These are phyloP conservation scores for Propsilocerus akamusi DNA, from an alignment of 1,140 invertebrate genomes.

Conservation along the genomic window DNA sequence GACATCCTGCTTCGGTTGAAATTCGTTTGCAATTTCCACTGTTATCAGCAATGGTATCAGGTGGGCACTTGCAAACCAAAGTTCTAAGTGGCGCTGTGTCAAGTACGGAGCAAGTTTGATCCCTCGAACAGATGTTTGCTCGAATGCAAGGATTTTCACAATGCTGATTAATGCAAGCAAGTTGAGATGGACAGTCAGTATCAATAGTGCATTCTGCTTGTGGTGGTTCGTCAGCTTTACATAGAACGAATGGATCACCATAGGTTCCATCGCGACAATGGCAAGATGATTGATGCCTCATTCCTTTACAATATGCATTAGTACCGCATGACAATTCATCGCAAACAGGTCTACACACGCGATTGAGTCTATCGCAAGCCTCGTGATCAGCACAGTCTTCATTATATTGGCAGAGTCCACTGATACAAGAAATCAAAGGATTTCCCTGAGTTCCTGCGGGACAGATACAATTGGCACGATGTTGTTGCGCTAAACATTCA, in stretches of 20 bases:
- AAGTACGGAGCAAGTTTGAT: constrained; percentile 58
- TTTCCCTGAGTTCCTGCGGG: constrained; percentile 70
- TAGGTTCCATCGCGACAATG: constrained; percentile 48
- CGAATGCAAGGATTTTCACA: constrained; percentile 60
- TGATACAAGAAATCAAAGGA: constrained; percentile 59
- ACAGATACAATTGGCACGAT: constrained; percentile 63
- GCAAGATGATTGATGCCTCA: constrained; percentile 60
- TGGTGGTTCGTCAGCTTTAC: constrained; percentile 22
- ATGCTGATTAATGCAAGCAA: constrained; percentile 54
- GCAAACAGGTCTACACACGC: constrained; percentile 67
- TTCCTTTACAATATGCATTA: constrained; percentile 50
- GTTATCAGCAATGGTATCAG: constrained; percentile 41
- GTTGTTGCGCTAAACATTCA: constrained; percentile 50
- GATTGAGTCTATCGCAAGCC: constrained; percentile 65
- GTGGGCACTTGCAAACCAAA: constrained; percentile 62
- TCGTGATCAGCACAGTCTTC: constrained; percentile 76
- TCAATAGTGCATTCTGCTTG: constrained; percentile 49
- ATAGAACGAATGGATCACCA: constrained; percentile 64
- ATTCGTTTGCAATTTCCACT: constrained; percentile 43
- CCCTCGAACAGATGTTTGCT: constrained; percentile 41
- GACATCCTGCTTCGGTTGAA: constrained; percentile 24
- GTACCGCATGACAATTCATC: constrained; percentile 54
- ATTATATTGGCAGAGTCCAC: constrained; percentile 69
- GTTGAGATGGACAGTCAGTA: constrained; percentile 48
- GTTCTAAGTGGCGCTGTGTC: constrained; percentile 61